These are phyloP conservation scores for Austrofundulus limnaeus DNA, from an alignment of 2,113 vertebrate species.

Conservation along the genomic window DNA sequence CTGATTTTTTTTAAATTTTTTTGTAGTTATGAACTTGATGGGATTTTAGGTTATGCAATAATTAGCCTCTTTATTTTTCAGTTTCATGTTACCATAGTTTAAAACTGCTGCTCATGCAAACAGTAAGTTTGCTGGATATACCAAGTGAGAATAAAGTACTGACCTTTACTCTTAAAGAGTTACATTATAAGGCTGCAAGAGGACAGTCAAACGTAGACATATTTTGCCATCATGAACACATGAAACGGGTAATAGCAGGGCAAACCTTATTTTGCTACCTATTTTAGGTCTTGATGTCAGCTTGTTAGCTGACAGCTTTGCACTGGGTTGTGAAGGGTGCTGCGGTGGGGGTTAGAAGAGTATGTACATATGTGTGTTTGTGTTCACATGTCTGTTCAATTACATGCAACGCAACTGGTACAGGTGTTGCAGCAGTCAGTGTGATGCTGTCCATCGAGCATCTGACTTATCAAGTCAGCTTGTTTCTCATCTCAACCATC, in stretches of 20 bases:
- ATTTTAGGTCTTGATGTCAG: constrained; percentile 53
- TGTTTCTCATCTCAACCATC: constrained; percentile 36
- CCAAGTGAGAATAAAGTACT: constrained; percentile 14
- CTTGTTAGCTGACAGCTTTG: constrained; percentile 51
- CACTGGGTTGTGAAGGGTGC: constrained; percentile 57
- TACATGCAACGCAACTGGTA: constrained; percentile 16
- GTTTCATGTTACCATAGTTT: neutral
- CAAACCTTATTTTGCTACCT: constrained; percentile 42
- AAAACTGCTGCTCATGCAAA: no score
- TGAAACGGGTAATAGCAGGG: constrained; percentile 47
- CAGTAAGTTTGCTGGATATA: constrained; percentile 3
- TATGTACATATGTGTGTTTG: neutral
- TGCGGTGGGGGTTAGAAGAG: constrained; percentile 48
- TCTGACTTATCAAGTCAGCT: constrained; percentile 4
- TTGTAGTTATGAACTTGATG: neutral
- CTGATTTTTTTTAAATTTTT: no score
- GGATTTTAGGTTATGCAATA: neutral
- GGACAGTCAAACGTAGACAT: constrained; percentile 7
- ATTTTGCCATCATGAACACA: neutral
- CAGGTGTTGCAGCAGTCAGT: neutral
- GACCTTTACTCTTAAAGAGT: constrained; percentile 23
- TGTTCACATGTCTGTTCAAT: constrained; percentile 35
- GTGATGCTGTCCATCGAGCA: neutral
- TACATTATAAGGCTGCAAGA: constrained; percentile 23
- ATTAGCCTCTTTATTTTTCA: neutral